Conservation (phyloP, 2,888 invertebrate genomes). For the Gasteruption jaculator region DNA sequence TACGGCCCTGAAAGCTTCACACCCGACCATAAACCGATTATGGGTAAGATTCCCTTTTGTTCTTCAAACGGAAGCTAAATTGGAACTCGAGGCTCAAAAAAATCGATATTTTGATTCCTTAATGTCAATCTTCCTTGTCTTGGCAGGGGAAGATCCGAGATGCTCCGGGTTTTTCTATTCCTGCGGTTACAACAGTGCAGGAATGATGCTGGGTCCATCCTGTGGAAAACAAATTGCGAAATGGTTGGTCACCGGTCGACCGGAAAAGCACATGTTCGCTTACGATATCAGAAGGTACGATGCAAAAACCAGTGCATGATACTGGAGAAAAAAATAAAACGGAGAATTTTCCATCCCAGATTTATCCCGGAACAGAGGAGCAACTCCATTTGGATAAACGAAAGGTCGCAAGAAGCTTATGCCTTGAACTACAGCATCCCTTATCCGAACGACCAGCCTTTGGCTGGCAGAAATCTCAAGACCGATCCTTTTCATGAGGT, state of each 20-base stretch:
- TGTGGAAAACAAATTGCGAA: conserved; percentile 79
- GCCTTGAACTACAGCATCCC: conserved; percentile 79
- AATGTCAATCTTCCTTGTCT: neutral
- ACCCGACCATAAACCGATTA: conserved; percentile 83
- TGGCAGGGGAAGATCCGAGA: conserved; percentile 49
- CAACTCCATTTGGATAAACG: conserved; percentile 71
- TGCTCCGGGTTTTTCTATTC: conserved; percentile 73
- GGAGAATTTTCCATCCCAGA: conserved; percentile 47
- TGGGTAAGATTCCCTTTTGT: conserved; percentile 56
- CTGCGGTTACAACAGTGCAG: conserved; percentile 86
- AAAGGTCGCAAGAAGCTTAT: conserved; percentile 87
- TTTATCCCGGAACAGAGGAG: conserved; percentile 71
- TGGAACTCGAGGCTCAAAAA: conserved; percentile 3
- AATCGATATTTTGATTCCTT: conserved; percentile 8
- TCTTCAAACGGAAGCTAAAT: too few relatives aligned
- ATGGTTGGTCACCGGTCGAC: conserved; percentile 81
- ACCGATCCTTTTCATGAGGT: conserved; percentile 67
- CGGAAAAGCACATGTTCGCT: conserved; percentile 78
- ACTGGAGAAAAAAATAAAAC: neutral
- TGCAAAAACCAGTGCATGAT: too few relatives aligned
- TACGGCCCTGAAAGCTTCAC: conserved; percentile 92
- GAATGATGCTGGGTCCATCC: conserved; percentile 89
- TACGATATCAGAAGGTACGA: conserved; percentile 70
- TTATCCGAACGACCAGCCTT: conserved; percentile 78
- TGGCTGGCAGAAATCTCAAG: conserved; percentile 72